These are phyloP conservation scores for Hormaphis cornu DNA, from an alignment of 1,140 invertebrate genomes.

Conservation along the genomic window DNA sequence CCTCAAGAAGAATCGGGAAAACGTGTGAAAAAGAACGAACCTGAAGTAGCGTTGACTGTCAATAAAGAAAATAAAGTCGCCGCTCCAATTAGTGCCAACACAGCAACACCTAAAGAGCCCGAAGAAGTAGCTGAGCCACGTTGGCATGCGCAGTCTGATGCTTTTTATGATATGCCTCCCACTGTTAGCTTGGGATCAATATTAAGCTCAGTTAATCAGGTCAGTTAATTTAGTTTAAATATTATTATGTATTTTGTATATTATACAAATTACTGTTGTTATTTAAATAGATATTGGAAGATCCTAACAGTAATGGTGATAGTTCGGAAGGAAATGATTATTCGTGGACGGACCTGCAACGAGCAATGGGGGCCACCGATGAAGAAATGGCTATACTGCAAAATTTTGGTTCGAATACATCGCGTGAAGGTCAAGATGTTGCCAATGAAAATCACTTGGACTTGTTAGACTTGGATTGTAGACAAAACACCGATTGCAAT, in stretches of 20 bases:
- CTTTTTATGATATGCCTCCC: constrained; percentile 5
- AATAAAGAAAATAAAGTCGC: constrained; percentile 4
- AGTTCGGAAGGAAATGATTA: constrained; percentile 32
- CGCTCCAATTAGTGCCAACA: constrained; percentile 9
- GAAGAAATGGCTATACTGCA: constrained; percentile 41
- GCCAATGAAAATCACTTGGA: background rate
- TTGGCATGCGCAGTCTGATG: constrained; percentile 18
- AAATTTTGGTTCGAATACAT: constrained; percentile 37
- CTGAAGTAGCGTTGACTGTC: background rate
- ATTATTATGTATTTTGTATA: background rate
- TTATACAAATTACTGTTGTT: background rate
- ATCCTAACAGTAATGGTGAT: constrained; percentile 2
- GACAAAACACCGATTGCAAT: background rate
- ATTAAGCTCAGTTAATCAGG: constrained; percentile 38
- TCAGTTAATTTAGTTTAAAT: constrained; percentile 17
- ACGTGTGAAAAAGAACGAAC: background rate
- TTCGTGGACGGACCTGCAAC: constrained; percentile 38
- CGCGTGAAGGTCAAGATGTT: background rate
- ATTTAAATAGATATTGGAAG: constrained; percentile 27
- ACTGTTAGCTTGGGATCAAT: constrained; percentile 37
- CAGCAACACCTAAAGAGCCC: background rate
- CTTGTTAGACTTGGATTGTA: background rate
- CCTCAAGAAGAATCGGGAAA: background rate
- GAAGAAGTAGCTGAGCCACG: constrained; percentile 21
- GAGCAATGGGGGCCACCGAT: constrained; percentile 40